Percentiles rank a stretch among this genome's conserved stretches.
Evolutionary conservation across 30 jellyfish, hydroid and myxozoan species (phyloP).

Genomic region (Morbakka virulenta): DNA sequence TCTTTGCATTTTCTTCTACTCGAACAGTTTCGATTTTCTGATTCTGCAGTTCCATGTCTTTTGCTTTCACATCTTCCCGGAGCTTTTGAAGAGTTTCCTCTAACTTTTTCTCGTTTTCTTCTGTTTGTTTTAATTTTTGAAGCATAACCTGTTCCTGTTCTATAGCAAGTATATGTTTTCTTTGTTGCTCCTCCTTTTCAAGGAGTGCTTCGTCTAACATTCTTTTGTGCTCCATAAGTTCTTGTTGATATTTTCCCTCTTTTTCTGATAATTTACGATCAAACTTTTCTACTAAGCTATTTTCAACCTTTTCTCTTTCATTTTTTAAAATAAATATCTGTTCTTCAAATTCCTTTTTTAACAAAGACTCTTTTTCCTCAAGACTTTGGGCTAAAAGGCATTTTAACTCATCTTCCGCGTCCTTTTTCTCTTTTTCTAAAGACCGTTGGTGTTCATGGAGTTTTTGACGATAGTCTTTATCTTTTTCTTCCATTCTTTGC

Average conservation of each 20-base stretch:
- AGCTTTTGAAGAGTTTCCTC: constrained; percentile 76
- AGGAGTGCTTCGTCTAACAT: constrained; percentile 35
- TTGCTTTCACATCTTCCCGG: constrained; percentile 61
- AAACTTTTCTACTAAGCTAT: constrained; percentile 63
- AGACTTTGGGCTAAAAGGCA: constrained; percentile 59
- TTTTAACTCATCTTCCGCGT: constrained; percentile 62
- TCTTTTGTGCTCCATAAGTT: constrained; percentile 70
- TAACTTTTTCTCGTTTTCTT: constrained; percentile 79
- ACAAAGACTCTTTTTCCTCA: constrained; percentile 60
- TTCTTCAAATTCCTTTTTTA: constrained; percentile 64
- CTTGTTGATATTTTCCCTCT: constrained; percentile 69
- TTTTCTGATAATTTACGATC: constrained; percentile 56
- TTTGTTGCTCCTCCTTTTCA: constrained; percentile 67
- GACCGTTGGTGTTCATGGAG: constrained; percentile 57
- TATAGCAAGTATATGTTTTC: constrained; percentile 46
- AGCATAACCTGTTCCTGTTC: constrained; percentile 60
- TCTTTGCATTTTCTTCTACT: constrained; percentile 83
- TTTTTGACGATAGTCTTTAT: constrained; percentile 50
- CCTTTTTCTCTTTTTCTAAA: constrained; percentile 55
- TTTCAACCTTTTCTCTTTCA: constrained; percentile 75
- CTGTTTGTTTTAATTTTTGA: constrained; percentile 65
- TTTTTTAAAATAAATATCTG: constrained; percentile 37
- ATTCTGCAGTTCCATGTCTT: constrained; percentile 56
- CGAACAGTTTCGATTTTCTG: constrained; percentile 67
- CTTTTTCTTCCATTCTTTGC: constrained; percentile 54